phyloP scores from a whole-genome alignment of 1,140 invertebrate species.

The Drosophila littoralis region DNA sequence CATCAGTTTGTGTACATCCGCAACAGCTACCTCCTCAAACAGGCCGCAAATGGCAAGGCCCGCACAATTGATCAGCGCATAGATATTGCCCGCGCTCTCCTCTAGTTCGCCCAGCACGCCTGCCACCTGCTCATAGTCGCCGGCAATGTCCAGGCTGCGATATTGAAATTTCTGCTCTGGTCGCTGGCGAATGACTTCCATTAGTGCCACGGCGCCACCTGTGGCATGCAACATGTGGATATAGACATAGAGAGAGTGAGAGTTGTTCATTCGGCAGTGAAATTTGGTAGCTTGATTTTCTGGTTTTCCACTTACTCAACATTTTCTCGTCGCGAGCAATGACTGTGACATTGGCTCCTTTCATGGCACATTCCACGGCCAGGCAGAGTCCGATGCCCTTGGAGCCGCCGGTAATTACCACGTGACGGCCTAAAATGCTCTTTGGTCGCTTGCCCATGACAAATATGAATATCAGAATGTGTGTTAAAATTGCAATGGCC shows the following conservation, averaged over 20 bases:
- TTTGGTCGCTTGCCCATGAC: constrained; percentile 70
- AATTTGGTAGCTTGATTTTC: constrained; percentile 18
- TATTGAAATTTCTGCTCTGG: constrained; percentile 88
- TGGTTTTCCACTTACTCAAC: constrained; percentile 85
- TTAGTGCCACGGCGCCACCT: constrained; percentile 76
- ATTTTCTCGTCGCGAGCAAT: constrained; percentile 91
- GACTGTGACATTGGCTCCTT: constrained; percentile 95
- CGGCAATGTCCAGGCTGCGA: constrained; percentile 90
- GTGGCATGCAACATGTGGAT: not conserved
- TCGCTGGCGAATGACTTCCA: constrained; percentile 69
- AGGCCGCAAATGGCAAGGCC: constrained; percentile 91
- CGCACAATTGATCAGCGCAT: constrained; percentile 96
- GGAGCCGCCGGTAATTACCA: constrained; percentile 96
- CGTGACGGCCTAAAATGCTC: constrained; percentile 85
- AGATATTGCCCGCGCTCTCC: constrained; percentile 89
- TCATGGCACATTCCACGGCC: constrained; percentile 90
- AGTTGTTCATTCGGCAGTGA: not conserved
- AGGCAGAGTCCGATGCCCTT: constrained; percentile 96
- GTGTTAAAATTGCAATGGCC: constrained; percentile 35
- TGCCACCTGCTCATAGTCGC: constrained; percentile 87
- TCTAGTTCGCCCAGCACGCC: constrained; percentile 87
- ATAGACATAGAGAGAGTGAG: not conserved
- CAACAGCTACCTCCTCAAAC: constrained; percentile 91
- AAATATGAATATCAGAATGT: constrained; percentile 51
- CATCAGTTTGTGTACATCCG: constrained; percentile 90